Percentiles rank a stretch among this genome's conserved stretches.
Conservation (phyloP, 2,113 vertebrate species). For the Stigmatopora argus region DNA sequence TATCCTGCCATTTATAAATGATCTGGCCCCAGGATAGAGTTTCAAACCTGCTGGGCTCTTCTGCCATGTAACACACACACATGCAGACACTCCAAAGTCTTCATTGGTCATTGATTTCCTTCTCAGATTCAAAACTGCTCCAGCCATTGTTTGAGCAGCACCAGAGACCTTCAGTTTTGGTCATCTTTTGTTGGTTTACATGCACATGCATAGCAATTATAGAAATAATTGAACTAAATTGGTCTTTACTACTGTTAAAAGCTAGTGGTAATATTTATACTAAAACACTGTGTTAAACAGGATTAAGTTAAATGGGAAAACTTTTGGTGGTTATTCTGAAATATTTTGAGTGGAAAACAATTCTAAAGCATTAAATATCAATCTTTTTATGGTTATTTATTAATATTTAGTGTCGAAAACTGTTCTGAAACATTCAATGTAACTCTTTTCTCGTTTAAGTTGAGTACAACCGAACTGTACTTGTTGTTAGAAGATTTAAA, state of each 20-base stretch:
- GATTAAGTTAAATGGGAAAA: too few relatives aligned
- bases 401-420: too few relatives aligned
- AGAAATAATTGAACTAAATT: neutral
- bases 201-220: neutral
- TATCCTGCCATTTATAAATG: conserved; percentile 78
- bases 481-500: too few relatives aligned
- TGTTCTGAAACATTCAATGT: too few relatives aligned
- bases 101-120: conserved; percentile 74
- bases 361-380: too few relatives aligned
- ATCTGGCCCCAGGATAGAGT: conserved; percentile 71
- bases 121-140: conserved; percentile 75
- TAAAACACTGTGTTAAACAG: too few relatives aligned
- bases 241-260: neutral
- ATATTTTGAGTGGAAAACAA: too few relatives aligned
- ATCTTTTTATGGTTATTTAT: too few relatives aligned
- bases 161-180: conserved; percentile 49
- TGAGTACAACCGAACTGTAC: too few relatives aligned
- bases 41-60: conserved; percentile 69
- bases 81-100: conserved; percentile 30
- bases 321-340: too few relatives aligned
- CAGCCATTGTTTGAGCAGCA: conserved; percentile 60
- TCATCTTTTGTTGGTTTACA: conserved; percentile 9
- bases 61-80: conserved; percentile 48
- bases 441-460: too few relatives aligned
- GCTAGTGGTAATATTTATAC: too few relatives aligned